Percentiles rank a stretch among this genome's conserved stretches.
These are phyloP conservation scores for Pristionchus japonicus DNA, from an alignment of 2,888 invertebrate genomes.

Conservation along the genomic window DNA sequence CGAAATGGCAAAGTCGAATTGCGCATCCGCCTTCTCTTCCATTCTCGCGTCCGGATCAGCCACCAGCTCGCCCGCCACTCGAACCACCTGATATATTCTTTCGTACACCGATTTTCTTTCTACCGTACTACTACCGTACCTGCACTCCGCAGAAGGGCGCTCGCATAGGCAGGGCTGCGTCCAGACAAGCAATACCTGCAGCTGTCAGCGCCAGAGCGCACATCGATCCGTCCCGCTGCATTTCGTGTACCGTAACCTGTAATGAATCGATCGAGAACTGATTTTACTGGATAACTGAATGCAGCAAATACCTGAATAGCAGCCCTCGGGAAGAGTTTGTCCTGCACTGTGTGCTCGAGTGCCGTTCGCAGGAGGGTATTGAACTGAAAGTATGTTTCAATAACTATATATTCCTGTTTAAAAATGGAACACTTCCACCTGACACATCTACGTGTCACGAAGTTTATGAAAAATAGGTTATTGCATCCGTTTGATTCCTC, in stretches of 20 bases:
- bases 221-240: constrained; percentile 60
- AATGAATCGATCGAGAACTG: background rate
- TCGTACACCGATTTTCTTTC: background rate
- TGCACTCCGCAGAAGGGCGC: constrained; percentile 60
- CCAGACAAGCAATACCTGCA: constrained; percentile 48
- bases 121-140: background rate
- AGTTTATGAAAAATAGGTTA: too few species aligned
- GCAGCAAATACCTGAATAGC: constrained; percentile 49
- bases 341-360: constrained; percentile 52
- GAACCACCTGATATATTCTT: constrained; percentile 48
- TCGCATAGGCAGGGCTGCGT: constrained; percentile 46
- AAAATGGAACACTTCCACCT: too few species aligned
- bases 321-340: constrained; percentile 59
- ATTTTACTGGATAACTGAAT: background rate
- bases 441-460: too few species aligned
- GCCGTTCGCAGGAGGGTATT: constrained; percentile 57
- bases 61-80: constrained; percentile 55
- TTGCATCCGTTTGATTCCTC: too few species aligned
- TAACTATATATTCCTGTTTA: background rate
- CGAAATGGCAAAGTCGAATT: constrained; percentile 53
- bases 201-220: constrained; percentile 58
- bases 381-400: constrained; percentile 51
- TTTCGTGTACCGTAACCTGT: constrained; percentile 57
- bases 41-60: constrained; percentile 56
- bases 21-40: constrained; percentile 57